These are phyloP conservation scores for Oreotrochilus melanogaster DNA, from an alignment of 2,113 vertebrate genomes.

Conservation along the genomic window DNA sequence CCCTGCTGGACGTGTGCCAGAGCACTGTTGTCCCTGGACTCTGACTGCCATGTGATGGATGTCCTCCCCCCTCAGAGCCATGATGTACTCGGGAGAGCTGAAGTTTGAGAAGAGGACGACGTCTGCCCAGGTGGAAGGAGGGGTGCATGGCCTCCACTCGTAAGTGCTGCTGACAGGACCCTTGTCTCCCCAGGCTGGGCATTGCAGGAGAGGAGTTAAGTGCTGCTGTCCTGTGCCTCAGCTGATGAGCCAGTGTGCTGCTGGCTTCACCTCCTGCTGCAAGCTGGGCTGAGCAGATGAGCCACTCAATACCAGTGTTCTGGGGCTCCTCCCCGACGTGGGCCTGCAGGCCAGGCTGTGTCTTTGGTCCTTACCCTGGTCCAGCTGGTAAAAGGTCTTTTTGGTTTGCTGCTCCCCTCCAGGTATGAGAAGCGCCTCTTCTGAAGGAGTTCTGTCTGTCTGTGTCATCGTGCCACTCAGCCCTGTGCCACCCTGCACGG, in stretches of 20 bases:
- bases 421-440: constrained; percentile 98
- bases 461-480: constrained; percentile 21
- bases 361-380: neutral
- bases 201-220: no score
- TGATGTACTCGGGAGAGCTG: constrained; percentile 98
- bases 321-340: no score
- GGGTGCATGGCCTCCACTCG: constrained; percentile 96
- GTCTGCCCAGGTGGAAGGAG: constrained; percentile 95
- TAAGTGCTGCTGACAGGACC: constrained; percentile 68
- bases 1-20: neutral
- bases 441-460: constrained; percentile 71
- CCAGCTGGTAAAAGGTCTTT: neutral
- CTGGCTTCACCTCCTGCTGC: neutral
- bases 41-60: neutral
- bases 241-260: neutral
- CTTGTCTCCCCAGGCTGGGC: rapidly evolving
- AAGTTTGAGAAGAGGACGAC: constrained; percentile 97
- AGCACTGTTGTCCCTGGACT: neutral
- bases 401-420: neutral
- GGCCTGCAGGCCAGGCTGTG: no score
- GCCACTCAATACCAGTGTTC: no score
- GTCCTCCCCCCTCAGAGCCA: constrained; percentile 80
- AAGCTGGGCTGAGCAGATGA: neutral
- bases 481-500: rapidly evolving
- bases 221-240: neutral